These are phyloP conservation scores for Cacatua alba DNA, from an alignment of 2,113 vertebrate species.

Conservation along the genomic window DNA sequence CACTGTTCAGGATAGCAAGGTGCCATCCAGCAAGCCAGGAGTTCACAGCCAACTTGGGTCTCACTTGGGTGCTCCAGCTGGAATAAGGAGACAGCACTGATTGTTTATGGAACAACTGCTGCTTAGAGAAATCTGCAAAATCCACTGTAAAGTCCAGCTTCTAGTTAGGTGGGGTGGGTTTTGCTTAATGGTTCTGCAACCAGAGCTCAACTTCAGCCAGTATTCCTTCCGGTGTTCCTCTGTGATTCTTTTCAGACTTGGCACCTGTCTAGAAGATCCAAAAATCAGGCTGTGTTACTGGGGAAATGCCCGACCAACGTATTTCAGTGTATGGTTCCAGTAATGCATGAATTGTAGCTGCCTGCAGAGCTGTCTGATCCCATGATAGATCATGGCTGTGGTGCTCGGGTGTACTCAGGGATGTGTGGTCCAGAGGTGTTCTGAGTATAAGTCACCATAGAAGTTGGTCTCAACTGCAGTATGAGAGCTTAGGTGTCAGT, in stretches of 20 bases:
- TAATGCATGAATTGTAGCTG: not conserved
- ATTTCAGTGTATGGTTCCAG: not conserved
- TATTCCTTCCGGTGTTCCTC: not conserved
- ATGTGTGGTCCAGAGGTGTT: not conserved
- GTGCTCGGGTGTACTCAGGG: not conserved
- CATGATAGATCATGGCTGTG: rapidly evolving
- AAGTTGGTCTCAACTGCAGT: not conserved
- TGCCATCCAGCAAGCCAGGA: not conserved
- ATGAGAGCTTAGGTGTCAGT: not conserved
- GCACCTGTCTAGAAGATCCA: not conserved
- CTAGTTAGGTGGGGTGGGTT: not conserved
- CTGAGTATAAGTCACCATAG: not conserved
- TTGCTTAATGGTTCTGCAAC: not conserved
- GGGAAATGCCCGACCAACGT: not conserved
- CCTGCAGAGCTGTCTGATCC: no score
- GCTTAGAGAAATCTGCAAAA: not conserved
- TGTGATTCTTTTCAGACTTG: not conserved
- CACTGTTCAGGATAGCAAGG: rapidly evolving
- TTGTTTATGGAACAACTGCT: not conserved
- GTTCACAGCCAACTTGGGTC: not conserved
- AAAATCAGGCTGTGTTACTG: not conserved
- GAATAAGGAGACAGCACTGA: not conserved
- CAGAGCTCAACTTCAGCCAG: not conserved
- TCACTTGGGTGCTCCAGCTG: not conserved
- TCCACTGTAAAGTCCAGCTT: not conserved